phyloP scores from a whole-genome alignment of 1,140 invertebrate species.

The Protaetia brevitarsis region DNA sequence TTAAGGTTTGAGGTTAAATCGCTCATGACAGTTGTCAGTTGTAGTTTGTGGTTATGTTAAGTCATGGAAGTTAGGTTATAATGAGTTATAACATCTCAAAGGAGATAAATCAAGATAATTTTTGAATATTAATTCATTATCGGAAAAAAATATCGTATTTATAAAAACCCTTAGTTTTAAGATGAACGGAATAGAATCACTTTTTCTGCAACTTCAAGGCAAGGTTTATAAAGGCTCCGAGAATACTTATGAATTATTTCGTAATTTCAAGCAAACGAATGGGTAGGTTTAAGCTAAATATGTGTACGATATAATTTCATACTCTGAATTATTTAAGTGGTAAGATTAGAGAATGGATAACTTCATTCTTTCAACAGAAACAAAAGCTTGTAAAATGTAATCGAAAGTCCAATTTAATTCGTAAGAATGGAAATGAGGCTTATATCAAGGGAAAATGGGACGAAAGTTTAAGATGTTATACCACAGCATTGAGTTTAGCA shows the following conservation, averaged over 20 bases:
- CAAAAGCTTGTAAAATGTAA: background rate
- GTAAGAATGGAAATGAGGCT: background rate
- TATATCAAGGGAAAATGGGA: constrained; percentile 25
- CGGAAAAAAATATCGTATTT: no score
- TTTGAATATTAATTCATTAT: no score
- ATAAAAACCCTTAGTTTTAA: background rate
- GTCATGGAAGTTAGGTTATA: no score
- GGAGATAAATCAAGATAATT: no score
- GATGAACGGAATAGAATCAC: background rate
- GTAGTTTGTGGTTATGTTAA: no score
- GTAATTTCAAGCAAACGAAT: background rate
- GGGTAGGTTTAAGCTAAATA: background rate
- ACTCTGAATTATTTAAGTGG: background rate
- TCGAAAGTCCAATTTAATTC: background rate
- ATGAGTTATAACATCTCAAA: no score
- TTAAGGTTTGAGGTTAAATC: no score
- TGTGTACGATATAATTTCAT: background rate
- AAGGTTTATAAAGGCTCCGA: background rate
- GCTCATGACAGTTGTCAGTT: no score
- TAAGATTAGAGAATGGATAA: background rate
- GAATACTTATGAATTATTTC: background rate
- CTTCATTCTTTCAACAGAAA: background rate
- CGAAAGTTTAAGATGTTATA: constrained; percentile 40
- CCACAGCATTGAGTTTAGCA: constrained; percentile 41
- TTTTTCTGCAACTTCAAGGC: background rate